A percentile compares a stretch with the other conserved stretches of the same genome.
These are phyloP conservation scores for Megalurothrips usitatus DNA, from an alignment of 2,888 invertebrate species.

Conservation along the genomic window DNA sequence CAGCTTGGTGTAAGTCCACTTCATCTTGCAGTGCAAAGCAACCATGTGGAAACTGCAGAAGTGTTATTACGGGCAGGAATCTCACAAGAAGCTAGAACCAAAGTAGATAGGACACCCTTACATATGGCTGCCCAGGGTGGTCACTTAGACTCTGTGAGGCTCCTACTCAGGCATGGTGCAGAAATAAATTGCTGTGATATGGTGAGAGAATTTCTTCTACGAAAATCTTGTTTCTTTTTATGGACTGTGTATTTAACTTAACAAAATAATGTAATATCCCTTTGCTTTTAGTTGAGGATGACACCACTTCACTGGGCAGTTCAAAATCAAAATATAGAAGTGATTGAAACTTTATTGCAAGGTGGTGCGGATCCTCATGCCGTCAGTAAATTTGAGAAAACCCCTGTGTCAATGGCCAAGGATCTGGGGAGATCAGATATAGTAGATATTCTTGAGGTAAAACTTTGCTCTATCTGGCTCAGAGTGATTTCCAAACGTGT, in stretches of 20 bases:
- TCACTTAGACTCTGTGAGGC: constrained; percentile 65
- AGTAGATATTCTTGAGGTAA: constrained; percentile 53
- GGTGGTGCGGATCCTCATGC: constrained; percentile 66
- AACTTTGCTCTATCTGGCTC: constrained; percentile 36
- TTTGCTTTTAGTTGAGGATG: constrained; percentile 63
- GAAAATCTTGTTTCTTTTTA: neutral
- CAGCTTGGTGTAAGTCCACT: constrained; percentile 86
- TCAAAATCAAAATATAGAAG: constrained; percentile 67
- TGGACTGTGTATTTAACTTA: neutral
- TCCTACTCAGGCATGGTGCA: constrained; percentile 64
- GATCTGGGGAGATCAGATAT: constrained; percentile 62
- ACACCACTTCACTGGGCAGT: constrained; percentile 94
- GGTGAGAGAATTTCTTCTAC: constrained; percentile 50
- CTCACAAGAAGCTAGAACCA: constrained; percentile 81
- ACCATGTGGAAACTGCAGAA: constrained; percentile 72
- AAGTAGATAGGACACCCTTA: constrained; percentile 86
- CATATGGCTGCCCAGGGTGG: constrained; percentile 86
- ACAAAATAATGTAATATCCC: neutral
- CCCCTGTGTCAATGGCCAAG: constrained; percentile 61
- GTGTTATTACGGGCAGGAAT: constrained; percentile 80
- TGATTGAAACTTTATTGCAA: constrained; percentile 64
- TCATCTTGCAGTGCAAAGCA: constrained; percentile 79
- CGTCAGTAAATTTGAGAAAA: constrained; percentile 69
- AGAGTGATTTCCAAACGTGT: neutral
- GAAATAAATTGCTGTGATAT: constrained; percentile 72